Evolutionary conservation across 2,797 vertebrate genomes (phyloP), one percentile per base, ranked within the genome.

Genomic region (Cichlasoma orientale): DNA sequence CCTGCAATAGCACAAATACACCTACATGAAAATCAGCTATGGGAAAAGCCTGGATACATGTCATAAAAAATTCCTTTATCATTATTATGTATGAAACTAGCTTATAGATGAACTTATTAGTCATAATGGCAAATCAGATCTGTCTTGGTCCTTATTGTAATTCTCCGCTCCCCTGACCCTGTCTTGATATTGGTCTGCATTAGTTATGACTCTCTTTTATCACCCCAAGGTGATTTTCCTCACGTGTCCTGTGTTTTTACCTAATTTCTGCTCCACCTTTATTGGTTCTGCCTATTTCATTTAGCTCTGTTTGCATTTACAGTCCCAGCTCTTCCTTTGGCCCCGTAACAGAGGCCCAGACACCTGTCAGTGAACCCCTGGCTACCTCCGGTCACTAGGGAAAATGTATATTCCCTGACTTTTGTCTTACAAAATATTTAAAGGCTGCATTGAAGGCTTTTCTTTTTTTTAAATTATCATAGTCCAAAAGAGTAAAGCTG

Each of bases 311-410:
- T 63, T 4, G 41, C 27, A 63, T 16, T 18, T 9, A 25, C 25
- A 44, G 38, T 10, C 4, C 38, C 13, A 63, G 10, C 23, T 44
- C 59, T 63, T 7, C 59, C 2, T 18, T 27, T 11, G 1, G 1
- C 5, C 4, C 4, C 1, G 0, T 18, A 38, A 63, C 10, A 7
- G 13, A 44, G 2, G 10, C 18, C 7, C 18, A 19, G 18, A 19
- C 2, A 19, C 5, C 0, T 3, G 18, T 50, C 47, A 19, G 47
- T n/a, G 19, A 52, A 4, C 12, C 38, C 21, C 38, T 63, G 59
- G 21, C 16, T 25, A 44, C 36, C 38, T 44, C 21, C 36, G 3
- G 4, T 5, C 0, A 8, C 7, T 0, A 23, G 21, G 58, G 21
- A 41, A 41, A 41, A 63, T 8, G 23, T 21, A 25, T 63, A 63